Conservation (phyloP, 2,888 invertebrate species). For the Callyntrura sp. region DNA sequence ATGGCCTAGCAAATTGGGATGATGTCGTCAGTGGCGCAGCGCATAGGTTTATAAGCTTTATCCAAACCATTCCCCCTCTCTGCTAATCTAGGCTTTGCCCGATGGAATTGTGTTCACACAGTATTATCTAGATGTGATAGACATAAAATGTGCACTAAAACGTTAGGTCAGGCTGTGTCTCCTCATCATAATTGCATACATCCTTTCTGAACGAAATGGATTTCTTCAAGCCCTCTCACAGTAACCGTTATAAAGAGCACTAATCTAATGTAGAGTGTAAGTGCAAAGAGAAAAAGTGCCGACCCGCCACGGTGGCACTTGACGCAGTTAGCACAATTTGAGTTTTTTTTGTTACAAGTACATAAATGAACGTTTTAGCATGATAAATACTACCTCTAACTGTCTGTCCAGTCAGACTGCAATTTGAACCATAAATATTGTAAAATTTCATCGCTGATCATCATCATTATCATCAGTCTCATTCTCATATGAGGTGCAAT, state of each 20-base stretch:
- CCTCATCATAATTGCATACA: slow-evolving; percentile 19
- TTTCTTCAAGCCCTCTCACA: not conserved
- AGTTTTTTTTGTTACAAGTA: slow-evolving; percentile 41
- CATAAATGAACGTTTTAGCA: slow-evolving; percentile 51
- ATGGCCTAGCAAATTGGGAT: not conserved
- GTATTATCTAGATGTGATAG: not conserved
- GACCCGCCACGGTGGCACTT: slow-evolving; percentile 66
- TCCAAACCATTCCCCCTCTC: too few relatives aligned
- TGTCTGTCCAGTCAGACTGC: slow-evolving; percentile 37
- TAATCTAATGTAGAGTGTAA: slow-evolving; percentile 15
- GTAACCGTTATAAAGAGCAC: not conserved
- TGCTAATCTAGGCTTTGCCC: slow-evolving; percentile 1
- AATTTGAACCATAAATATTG: slow-evolving; percentile 14
- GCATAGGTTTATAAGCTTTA: too few relatives aligned
- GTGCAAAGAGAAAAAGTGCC: slow-evolving; percentile 40
- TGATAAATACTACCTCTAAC: slow-evolving; percentile 17
- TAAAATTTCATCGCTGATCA: slow-evolving; percentile 39
- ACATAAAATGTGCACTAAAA: slow-evolving; percentile 33
- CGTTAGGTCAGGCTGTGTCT: slow-evolving; percentile 17
- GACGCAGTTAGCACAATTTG: slow-evolving; percentile 69
- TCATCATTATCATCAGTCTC: slow-evolving; percentile 27
- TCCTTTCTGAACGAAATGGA: not conserved
- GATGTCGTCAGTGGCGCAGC: not conserved
- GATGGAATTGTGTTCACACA: not conserved
- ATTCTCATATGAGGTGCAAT: too few relatives aligned